Base-by-base conservation (phyloP, 2,888 invertebrate species). In the Pedicia rivosa region DNA sequence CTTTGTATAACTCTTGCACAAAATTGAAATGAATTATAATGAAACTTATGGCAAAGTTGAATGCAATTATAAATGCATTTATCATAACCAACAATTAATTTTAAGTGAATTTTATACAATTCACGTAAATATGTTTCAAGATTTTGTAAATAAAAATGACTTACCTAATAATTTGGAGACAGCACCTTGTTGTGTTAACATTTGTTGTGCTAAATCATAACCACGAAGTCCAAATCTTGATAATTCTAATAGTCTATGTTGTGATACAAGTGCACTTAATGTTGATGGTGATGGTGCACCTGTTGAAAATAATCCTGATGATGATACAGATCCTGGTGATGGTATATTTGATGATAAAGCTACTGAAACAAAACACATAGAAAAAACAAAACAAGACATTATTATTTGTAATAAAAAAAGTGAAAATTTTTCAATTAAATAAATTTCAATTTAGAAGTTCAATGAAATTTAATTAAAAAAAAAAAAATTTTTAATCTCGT, bases 111-210 rank as follows among this genome's bases (percentile, higher is more conserved):
- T n/a, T n/a, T n/a, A n/a, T n/a, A n/a, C n/a, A n/a, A n/a, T n/a
- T n/a, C n/a, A n/a, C n/a, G n/a, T n/a, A n/a, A n/a, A n/a, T n/a
- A n/a, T n/a, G n/a, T n/a, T n/a, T n/a, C n/a, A n/a, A n/a, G n/a
- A n/a, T n/a, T n/a, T n/a, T n/a, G n/a, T n/a, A n/a, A n/a, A n/a
- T 24, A 24, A 29, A 9, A 15, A 10, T 29, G 33, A 64, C 82
- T 80, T 64, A 87, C 88, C 88, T 56, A 88, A 66, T 55, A 88
- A 69, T 65, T 88, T 88, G 47, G 84, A 86, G 50, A 83, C 88
- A 53, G 87, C 87, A 51, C 87, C 87, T 66, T 88, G 87, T 65
- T 88, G 87, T 41, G 82, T 81, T 38, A 90, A 70, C 67, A 88
- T 83, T 55, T 88, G 88, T 53, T 86, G 83, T 5, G 88, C 87